Conservation (phyloP, 2,797 vertebrate genomes). For the Argentina silus region DNA sequence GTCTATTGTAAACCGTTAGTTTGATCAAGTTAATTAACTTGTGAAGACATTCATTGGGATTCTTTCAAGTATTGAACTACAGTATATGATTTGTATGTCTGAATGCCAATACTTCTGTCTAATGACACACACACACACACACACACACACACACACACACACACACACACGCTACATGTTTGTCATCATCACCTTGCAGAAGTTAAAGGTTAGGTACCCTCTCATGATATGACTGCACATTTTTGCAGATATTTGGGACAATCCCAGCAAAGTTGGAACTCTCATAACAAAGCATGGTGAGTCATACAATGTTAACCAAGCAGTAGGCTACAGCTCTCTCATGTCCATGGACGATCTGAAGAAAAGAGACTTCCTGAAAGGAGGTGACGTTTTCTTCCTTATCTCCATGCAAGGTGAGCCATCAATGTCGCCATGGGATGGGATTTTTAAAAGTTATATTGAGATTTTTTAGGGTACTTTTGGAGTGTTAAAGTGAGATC, state of each 20-base stretch:
- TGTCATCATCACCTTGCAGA: not conserved
- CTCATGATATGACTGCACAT: not conserved
- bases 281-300: not conserved
- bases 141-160: too few species aligned
- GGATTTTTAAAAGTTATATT: too few species aligned
- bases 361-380: not conserved
- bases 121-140: not conserved
- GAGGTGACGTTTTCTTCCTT: not conserved
- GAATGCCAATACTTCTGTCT: not conserved
- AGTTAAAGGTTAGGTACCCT: not conserved
- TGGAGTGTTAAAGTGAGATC: too few species aligned
- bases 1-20: too few species aligned
- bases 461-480: too few species aligned
- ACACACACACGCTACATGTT: not conserved
- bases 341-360: not conserved
- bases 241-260: not conserved
- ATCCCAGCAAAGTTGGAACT: not conserved
- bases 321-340: not conserved
- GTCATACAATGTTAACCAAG: not conserved
- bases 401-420: not conserved
- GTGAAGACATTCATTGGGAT: too few species aligned
- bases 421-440: not conserved
- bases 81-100: not conserved
- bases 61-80: too few species aligned
- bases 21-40: too few species aligned